Evolutionary conservation across 2,113 vertebrate genomes (phyloP).

Genomic region (Microtus montanus): DNA sequence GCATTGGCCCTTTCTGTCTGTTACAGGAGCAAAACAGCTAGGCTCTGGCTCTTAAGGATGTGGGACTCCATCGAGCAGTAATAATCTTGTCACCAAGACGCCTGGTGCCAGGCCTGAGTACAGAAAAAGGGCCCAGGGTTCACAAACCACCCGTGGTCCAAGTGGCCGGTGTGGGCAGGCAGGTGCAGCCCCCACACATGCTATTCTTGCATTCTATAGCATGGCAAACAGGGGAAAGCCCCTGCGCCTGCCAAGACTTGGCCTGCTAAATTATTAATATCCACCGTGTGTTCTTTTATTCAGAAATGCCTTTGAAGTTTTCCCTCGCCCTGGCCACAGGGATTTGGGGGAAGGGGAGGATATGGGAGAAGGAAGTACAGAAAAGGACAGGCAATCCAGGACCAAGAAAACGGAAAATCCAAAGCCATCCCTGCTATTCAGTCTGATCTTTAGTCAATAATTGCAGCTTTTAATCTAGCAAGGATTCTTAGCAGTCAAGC

Average conservation of each 20-base stretch:
- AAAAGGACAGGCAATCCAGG: neutral
- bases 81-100: neutral
- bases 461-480: conserved; percentile 71
- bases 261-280: conserved; percentile 82
- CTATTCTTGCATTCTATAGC: conserved; percentile 51
- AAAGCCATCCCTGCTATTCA: conserved; percentile 57
- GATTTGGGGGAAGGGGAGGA: neutral
- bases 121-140: neutral
- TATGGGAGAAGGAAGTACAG: neutral
- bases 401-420: conserved; percentile 18
- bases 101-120: neutral
- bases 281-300: conserved; percentile 77
- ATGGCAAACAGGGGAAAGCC: conserved; percentile 79
- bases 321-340: conserved; percentile 62
- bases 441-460: conserved; percentile 64
- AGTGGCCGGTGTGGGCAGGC: neutral
- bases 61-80: neutral
- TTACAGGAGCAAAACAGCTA: neutral
- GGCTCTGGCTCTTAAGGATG: neutral
- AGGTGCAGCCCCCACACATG: neutral
- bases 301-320: conserved; percentile 79
- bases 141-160: neutral
- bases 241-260: conserved; percentile 75
- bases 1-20: neutral
- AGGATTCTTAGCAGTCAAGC: conserved; percentile 43